Percentiles rank a stretch among this genome's conserved stretches.
Conservation (phyloP, 2,797 vertebrate genomes). For the Heterohyrax brucei region DNA sequence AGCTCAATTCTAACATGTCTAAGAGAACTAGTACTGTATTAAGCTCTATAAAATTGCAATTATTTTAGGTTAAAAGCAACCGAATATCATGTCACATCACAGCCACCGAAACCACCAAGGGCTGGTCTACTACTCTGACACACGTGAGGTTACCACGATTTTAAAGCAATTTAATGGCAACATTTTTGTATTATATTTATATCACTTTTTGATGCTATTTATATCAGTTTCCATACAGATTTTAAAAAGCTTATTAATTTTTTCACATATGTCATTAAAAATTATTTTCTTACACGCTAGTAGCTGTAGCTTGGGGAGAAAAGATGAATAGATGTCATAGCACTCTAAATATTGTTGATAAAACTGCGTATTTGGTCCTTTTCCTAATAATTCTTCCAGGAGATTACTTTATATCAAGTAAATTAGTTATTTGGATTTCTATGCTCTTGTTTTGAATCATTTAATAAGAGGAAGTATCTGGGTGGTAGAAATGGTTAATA, state of each 20-base stretch:
- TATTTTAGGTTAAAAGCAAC: background rate
- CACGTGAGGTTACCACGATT: too few relatives aligned
- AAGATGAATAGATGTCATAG: background rate
- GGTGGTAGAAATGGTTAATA: too few relatives aligned
- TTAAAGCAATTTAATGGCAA: too few relatives aligned
- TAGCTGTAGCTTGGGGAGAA: background rate
- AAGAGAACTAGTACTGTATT: conserved; percentile 7
- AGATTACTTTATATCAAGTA: background rate
- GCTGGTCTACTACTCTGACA: too few relatives aligned
- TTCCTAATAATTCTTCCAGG: background rate
- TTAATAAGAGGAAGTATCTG: background rate
- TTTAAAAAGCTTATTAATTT: background rate
- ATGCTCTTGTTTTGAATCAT: background rate
- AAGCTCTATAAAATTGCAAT: background rate
- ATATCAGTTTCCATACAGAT: background rate
- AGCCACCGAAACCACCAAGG: too few relatives aligned
- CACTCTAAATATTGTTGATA: background rate
- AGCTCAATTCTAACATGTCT: conserved; percentile 12
- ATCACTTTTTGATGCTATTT: background rate
- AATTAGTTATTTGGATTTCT: background rate
- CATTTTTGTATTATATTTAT: background rate
- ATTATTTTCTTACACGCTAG: background rate
- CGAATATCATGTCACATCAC: background rate
- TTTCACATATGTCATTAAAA: background rate
- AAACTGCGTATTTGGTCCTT: background rate